phyloP scores from a whole-genome alignment of 2,888 invertebrate species.

The Theristus sp. region DNA sequence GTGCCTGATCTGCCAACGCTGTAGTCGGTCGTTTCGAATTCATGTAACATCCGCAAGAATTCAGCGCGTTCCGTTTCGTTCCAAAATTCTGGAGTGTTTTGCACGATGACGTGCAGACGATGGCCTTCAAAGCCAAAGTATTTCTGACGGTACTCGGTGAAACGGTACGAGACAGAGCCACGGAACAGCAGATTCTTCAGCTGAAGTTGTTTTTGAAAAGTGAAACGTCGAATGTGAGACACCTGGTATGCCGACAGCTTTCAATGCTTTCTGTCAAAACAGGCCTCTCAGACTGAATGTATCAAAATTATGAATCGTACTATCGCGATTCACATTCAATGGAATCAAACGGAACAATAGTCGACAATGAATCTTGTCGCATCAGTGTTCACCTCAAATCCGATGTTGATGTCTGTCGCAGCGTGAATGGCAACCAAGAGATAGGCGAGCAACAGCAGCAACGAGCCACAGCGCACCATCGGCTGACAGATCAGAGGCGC shows the following conservation, averaged over 20 bases:
- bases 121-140: constrained; percentile 79
- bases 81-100: constrained; percentile 61
- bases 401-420: constrained; percentile 51
- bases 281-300: no score
- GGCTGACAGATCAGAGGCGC: constrained; percentile 2
- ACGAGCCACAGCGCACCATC: constrained; percentile 40
- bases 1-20: neutral
- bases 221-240: no score
- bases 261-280: no score
- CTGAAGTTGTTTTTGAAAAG: no score
- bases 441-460: constrained; percentile 50
- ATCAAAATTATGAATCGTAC: no score
- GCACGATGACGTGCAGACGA: constrained; percentile 64
- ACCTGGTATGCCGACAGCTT: no score
- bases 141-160: constrained; percentile 69
- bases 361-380: no score
- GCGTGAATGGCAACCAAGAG: constrained; percentile 68
- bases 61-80: constrained; percentile 54
- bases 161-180: constrained; percentile 70
- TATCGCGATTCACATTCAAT: no score
- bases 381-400: constrained; percentile 49
- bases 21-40: constrained; percentile 57
- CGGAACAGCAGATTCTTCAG: constrained; percentile 55
- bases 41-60: constrained; percentile 55
- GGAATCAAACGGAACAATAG: no score